Conservation (phyloP, 2,888 invertebrate genomes). For the Odontothrips loti region DNA sequence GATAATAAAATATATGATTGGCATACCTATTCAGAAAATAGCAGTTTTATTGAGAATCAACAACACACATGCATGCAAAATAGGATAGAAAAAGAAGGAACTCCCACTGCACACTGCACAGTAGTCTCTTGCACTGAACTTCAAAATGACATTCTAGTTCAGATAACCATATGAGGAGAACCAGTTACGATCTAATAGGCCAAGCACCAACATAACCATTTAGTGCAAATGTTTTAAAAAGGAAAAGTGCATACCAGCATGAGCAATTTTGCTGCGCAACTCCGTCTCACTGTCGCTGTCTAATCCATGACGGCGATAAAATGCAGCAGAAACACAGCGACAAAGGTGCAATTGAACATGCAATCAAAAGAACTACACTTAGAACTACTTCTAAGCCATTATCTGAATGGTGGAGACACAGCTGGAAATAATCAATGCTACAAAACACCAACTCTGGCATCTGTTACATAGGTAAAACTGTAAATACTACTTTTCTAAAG, state of each 20-base stretch:
- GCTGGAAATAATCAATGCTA: background rate
- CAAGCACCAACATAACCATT: background rate
- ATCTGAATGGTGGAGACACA: background rate
- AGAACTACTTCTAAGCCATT: background rate
- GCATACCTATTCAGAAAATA: no score
- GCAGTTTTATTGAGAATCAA: no score
- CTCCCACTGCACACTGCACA: no score
- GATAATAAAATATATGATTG: no score
- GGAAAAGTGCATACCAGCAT: conserved; percentile 31
- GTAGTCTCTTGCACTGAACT: no score
- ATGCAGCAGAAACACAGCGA: background rate
- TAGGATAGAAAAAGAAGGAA: no score
- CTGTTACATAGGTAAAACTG: no score
- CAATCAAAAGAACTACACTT: conserved; percentile 11
- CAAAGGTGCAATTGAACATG: conserved; percentile 25
- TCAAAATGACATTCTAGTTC: no score
- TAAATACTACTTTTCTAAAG: no score
- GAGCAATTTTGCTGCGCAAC: conserved; percentile 30
- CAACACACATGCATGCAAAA: no score
- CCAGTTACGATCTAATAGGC: background rate
- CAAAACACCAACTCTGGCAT: no score
- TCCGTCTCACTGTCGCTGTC: conserved; percentile 37
- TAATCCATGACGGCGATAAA: conserved; percentile 27
- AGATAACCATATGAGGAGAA: no score
- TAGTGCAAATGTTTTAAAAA: conserved; percentile 1